Conservation (phyloP, 2,113 vertebrate genomes). For the Bombycilla garrulus region DNA sequence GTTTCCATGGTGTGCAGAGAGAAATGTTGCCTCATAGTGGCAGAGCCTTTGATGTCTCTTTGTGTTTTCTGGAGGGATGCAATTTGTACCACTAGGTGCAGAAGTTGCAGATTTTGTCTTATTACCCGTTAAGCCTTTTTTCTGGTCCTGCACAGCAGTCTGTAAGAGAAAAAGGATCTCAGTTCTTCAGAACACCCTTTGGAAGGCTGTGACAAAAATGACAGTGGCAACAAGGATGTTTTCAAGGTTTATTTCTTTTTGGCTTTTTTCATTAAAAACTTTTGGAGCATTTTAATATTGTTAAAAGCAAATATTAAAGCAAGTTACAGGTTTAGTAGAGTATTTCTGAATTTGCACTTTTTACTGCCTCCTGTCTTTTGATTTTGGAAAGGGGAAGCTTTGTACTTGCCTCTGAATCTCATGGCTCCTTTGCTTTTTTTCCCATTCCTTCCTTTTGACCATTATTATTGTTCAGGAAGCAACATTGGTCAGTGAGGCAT, state of each 20-base stretch:
- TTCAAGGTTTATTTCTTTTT: neutral
- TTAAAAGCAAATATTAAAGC: neutral
- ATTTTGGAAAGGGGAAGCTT: neutral
- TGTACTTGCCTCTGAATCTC: neutral
- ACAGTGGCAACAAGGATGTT: neutral
- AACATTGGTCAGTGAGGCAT: neutral
- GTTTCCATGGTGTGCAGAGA: fast-evolving
- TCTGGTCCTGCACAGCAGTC: neutral
- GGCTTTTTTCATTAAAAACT: neutral
- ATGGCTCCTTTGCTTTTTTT: neutral
- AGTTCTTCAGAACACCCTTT: neutral
- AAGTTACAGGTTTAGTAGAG: neutral
- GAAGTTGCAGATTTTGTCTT: neutral
- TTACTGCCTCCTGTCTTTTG: neutral
- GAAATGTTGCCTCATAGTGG: neutral
- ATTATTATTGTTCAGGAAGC: neutral
- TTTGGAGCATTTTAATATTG: neutral
- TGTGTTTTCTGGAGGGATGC: neutral
- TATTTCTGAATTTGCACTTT: neutral
- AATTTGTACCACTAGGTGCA: neutral
- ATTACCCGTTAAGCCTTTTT: neutral
- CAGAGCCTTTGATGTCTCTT: neutral
- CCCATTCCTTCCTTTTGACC: neutral
- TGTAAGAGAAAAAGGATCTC: neutral
- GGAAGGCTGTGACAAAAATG: neutral